These are phyloP conservation scores for Bostrychus sinensis DNA, from an alignment of 2,113 vertebrate species.

Conservation along the genomic window DNA sequence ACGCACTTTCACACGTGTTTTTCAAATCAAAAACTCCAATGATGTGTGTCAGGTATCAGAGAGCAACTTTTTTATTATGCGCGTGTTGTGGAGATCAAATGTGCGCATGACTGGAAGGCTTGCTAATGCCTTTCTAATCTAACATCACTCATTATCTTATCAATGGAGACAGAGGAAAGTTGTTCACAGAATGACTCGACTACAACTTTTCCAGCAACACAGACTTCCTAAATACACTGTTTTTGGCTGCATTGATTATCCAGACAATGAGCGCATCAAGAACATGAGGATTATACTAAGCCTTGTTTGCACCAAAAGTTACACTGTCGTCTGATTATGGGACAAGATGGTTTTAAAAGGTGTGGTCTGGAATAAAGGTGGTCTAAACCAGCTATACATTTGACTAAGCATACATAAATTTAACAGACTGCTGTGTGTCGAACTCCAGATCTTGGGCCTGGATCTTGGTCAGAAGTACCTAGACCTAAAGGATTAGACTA, in stretches of 20 bases:
- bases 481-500: too few species aligned
- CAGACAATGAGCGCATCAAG: slow-evolving; percentile 20
- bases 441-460: too few species aligned
- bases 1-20: slow-evolving; percentile 62
- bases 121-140: slow-evolving; percentile 61
- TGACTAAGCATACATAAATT: too few species aligned
- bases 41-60: slow-evolving; percentile 73
- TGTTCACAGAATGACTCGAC: slow-evolving; percentile 27
- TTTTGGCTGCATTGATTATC: slow-evolving; percentile 17
- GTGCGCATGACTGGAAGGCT: slow-evolving; percentile 58
- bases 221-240: slow-evolving; percentile 10
- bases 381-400: too few species aligned
- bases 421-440: too few species aligned
- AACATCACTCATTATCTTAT: slow-evolving; percentile 61
- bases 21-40: slow-evolving; percentile 67
- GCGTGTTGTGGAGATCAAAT: slow-evolving; percentile 66
- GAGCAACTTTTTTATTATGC: slow-evolving; percentile 61
- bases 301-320: slow-evolving; percentile 16
- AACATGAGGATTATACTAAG: slow-evolving; percentile 6
- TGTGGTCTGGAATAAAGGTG: too few species aligned
- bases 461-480: too few species aligned
- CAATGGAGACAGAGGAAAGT: slow-evolving; percentile 43
- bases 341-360: too few species aligned
- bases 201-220: slow-evolving; percentile 44
- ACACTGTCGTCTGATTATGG: too few species aligned